Conservation (phyloP, 2,797 vertebrate genomes). For the Todus mexicanus region DNA sequence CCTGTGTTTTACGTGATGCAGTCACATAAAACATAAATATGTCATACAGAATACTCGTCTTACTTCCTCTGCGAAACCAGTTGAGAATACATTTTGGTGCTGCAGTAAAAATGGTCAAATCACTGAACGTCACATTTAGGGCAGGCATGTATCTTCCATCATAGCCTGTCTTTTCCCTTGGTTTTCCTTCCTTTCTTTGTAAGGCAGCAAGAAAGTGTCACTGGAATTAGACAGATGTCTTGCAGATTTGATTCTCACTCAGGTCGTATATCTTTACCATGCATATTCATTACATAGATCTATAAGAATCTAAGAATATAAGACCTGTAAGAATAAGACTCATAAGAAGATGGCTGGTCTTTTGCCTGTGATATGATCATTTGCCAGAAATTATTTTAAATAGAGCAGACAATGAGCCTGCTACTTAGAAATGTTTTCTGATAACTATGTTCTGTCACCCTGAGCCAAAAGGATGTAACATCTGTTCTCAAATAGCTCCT, state of each 20-base stretch:
- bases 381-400: neutral
- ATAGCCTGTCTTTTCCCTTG: neutral
- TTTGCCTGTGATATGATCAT: neutral
- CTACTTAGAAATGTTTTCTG: constrained; percentile 2
- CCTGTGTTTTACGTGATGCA: neutral
- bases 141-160: neutral
- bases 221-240: neutral
- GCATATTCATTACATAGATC: neutral
- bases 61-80: neutral
- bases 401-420: neutral
- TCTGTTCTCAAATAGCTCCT: neutral
- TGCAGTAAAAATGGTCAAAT: neutral
- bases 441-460: neutral
- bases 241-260: neutral
- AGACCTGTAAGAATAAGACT: too few relatives aligned
- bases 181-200: neutral
- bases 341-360: neutral
- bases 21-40: constrained; percentile 12
- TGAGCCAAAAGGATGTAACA: neutral
- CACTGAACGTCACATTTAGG: neutral
- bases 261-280: neutral
- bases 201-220: neutral
- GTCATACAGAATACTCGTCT: neutral
- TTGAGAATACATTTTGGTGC: neutral
- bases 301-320: too few relatives aligned